phyloP scores from a whole-genome alignment of 1,140 invertebrate genomes.

The Tribolium madens region DNA sequence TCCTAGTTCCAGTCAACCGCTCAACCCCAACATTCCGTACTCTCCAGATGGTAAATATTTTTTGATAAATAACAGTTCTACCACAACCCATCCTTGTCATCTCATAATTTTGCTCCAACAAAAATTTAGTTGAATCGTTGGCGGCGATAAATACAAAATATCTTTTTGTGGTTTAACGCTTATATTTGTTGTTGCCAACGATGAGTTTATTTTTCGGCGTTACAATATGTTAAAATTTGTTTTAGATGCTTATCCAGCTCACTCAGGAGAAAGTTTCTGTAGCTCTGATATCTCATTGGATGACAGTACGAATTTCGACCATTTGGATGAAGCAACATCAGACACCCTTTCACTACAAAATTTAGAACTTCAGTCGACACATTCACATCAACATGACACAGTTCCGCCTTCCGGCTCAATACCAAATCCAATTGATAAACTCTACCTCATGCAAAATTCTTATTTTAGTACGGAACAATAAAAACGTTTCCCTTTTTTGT shows the following conservation, averaged over 20 bases:
- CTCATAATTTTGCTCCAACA: too few relatives aligned
- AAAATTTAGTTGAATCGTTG: neutral
- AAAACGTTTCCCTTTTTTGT: constrained; percentile 40
- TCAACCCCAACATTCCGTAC: constrained; percentile 89
- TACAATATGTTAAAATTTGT: constrained; percentile 57
- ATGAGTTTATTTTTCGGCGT: neutral
- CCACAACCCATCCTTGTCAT: neutral
- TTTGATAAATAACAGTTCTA: neutral
- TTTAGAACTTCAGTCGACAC: constrained; percentile 71
- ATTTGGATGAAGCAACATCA: constrained; percentile 82
- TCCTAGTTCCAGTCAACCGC: constrained; percentile 80
- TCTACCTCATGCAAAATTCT: constrained; percentile 97
- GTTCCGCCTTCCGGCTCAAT: constrained; percentile 67
- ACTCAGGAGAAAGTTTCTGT: constrained; percentile 91
- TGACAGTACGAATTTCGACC: constrained; percentile 82
- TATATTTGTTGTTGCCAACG: neutral
- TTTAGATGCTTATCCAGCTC: constrained; percentile 82
- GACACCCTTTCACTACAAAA: constrained; percentile 82
- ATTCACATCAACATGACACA: constrained; percentile 68
- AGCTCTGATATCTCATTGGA: constrained; percentile 90
- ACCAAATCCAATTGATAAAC: constrained; percentile 94
- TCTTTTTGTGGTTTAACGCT: neutral
- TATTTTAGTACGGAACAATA: constrained; percentile 85
- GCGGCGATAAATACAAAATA: neutral
- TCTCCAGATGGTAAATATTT: constrained; percentile 84